A percentile compares a stretch with the other conserved stretches of the same genome.
phyloP scores from a whole-genome alignment of 2,888 invertebrate genomes.

The Prosopocoilus inquinatus region DNA sequence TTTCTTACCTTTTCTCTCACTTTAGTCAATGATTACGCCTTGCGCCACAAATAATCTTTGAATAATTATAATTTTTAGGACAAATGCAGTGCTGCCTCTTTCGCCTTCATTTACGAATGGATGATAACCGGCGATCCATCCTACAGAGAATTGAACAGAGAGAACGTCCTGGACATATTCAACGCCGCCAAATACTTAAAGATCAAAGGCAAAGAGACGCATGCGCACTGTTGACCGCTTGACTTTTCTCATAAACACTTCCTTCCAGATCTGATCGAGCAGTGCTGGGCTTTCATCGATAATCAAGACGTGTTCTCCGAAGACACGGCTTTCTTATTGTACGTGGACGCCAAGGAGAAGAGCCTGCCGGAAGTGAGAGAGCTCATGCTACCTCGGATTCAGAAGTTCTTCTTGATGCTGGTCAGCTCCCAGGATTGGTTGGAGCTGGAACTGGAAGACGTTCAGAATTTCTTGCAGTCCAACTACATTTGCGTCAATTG shows the following conservation, averaged over 20 bases:
- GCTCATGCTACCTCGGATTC: slow-evolving; percentile 71
- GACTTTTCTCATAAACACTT: too few species aligned
- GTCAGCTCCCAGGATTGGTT: slow-evolving; percentile 75
- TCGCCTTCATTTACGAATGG: slow-evolving; percentile 76
- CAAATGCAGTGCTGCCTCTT: slow-evolving; percentile 56
- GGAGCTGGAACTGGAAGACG: slow-evolving; percentile 62
- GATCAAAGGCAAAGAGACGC: too few species aligned
- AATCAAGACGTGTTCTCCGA: slow-evolving; percentile 69
- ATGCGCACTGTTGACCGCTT: too few species aligned
- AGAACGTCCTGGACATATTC: slow-evolving; percentile 71
- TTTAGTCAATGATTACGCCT: too few species aligned
- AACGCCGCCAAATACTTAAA: slow-evolving; percentile 69
- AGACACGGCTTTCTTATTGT: slow-evolving; percentile 70
- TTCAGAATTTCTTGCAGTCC: slow-evolving; percentile 66
- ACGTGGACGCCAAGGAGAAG: slow-evolving; percentile 54
- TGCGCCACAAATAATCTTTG: too few species aligned
- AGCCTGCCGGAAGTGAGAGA: slow-evolving; percentile 63
- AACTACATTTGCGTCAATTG: slow-evolving; percentile 74
- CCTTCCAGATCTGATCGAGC: slow-evolving; percentile 65
- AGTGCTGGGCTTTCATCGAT: slow-evolving; percentile 75
- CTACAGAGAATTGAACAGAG: slow-evolving; percentile 62
- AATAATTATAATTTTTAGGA: slow-evolving; percentile 34
- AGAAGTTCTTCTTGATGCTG: slow-evolving; percentile 72
- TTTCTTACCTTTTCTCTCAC: too few species aligned
- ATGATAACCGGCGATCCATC: slow-evolving; percentile 70